A percentile compares a stretch with the other conserved stretches of the same genome.
These are phyloP conservation scores for Atrina japonica DNA, from an alignment of 2,888 invertebrate genomes.

Conservation along the genomic window DNA sequence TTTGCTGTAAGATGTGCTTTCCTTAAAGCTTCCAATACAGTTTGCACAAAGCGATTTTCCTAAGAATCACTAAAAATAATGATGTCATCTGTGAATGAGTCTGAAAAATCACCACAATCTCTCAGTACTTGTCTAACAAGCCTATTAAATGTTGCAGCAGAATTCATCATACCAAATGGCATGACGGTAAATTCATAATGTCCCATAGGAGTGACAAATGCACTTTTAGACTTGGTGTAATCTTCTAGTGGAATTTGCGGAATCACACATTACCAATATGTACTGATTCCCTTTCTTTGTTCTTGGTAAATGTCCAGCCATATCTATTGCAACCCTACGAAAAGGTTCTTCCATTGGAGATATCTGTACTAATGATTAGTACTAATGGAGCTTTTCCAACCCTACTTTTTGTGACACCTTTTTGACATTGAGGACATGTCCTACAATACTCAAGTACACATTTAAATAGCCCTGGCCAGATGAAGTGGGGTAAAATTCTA, in stretches of 20 bases:
- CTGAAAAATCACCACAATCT: conserved; percentile 1
- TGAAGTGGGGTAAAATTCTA: conserved; percentile 17
- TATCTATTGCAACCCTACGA: conserved; percentile 10
- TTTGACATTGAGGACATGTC: conserved; percentile 7
- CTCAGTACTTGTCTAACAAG: neutral
- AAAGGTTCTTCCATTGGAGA: conserved; percentile 13
- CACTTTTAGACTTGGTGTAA: too few species aligned
- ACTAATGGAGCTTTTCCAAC: conserved; percentile 10
- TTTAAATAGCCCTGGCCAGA: conserved; percentile 14
- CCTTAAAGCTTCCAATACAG: conserved; percentile 9
- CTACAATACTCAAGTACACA: conserved; percentile 1
- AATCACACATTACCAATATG: neutral
- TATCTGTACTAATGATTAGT: neutral
- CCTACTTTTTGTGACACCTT: neutral
- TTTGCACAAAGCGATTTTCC: neutral
- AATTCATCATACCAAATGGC: conserved; percentile 8
- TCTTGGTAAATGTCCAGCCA: conserved; percentile 12
- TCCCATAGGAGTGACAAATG: too few species aligned
- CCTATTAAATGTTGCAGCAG: neutral
- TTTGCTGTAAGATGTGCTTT: conserved; percentile 14
- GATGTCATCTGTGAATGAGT: conserved; percentile 8
- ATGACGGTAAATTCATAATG: neutral
- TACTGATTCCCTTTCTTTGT: neutral
- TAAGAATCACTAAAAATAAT: neutral
- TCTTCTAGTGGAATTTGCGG: too few species aligned